Evolutionary conservation across 2,797 vertebrate genomes (phyloP).

Genomic region (Brachyrhaphis roseni): DNA sequence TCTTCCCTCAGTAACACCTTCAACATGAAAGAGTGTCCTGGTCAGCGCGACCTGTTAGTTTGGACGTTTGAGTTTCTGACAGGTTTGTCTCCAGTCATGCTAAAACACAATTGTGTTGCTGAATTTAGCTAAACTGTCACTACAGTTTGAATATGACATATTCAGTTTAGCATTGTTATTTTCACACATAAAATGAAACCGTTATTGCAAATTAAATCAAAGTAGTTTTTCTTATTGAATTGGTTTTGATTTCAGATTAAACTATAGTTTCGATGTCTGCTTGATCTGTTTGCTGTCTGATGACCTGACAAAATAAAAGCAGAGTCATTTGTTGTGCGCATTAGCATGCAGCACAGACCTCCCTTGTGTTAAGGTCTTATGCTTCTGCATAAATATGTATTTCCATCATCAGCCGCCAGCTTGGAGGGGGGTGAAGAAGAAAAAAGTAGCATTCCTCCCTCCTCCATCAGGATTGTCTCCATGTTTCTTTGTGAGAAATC

Average conservation of each 20-base stretch:
- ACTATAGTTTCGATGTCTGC: background rate
- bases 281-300: background rate
- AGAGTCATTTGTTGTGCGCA: background rate
- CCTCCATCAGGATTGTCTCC: conserved; percentile 13
- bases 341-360: conserved; percentile 8
- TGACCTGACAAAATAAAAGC: conserved; percentile 4
- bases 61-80: too few species aligned
- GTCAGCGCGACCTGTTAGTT: too few species aligned
- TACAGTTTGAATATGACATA: too few species aligned
- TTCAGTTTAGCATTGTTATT: background rate
- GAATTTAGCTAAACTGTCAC: too few species aligned
- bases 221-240: background rate
- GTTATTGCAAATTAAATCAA: background rate
- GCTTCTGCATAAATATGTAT: conserved; percentile 52
- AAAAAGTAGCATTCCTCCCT: conserved; percentile 40
- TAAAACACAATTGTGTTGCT: too few species aligned
- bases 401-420: conserved; percentile 44
- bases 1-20: too few species aligned
- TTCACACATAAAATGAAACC: background rate
- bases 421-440: conserved; percentile 13
- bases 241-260: background rate
- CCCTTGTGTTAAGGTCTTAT: conserved; percentile 10
- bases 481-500: conserved; percentile 15
- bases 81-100: too few species aligned
- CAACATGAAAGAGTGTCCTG: too few species aligned